Base-by-base conservation (phyloP, 2,113 vertebrate genomes). In the Bubo scandiacus region DNA sequence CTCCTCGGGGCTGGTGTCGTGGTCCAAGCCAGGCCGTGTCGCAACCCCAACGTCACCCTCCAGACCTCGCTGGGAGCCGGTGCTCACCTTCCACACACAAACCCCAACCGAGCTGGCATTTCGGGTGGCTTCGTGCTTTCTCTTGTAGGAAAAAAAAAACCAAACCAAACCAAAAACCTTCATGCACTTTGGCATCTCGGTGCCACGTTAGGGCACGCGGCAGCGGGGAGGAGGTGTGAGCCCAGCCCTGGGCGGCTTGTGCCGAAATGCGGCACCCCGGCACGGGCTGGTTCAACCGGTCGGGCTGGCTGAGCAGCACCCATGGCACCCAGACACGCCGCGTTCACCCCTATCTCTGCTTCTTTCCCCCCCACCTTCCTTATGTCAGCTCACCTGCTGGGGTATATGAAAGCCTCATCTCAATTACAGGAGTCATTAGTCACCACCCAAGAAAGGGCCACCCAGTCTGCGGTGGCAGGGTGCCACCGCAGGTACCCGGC, bases 361-460 rank as follows among this genome's bases (percentile, higher is more conserved):
- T 14, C 87, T 78, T 45, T 12, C 30, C 42, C 43, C 40, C 13
- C n/a, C 43, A 65, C n/a, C 43, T 7, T 10, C 73, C 86, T 40
- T 9, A 3, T 58, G 93, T 54, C 93, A 88, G 94, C 94, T 74
- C 55, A 23, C 92, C 94, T 47, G 90, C 94, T 14, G 40, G 43
- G 2, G 72, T 5, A 3, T 26, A 42, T 61, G n/a, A 68, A 52
- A 79, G 86, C 81, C 79, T 71, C 83, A 29, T 17, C 91, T 12
- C 91, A 54, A 59, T 90, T 81, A 49, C 18, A 15, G 30, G 62
- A 75, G 79, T 63, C 93, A 15, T 85, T 71, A 75, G 65, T 57
- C 93, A 51, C 79, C 88, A 17, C 91, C 82, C 92, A 72, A 11
- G 29, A 5, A 38, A 47, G 86, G 94, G 86, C 96, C 96, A 95